phyloP scores from a whole-genome alignment of 2,888 invertebrate genomes.

The Eristalis pertinax region DNA sequence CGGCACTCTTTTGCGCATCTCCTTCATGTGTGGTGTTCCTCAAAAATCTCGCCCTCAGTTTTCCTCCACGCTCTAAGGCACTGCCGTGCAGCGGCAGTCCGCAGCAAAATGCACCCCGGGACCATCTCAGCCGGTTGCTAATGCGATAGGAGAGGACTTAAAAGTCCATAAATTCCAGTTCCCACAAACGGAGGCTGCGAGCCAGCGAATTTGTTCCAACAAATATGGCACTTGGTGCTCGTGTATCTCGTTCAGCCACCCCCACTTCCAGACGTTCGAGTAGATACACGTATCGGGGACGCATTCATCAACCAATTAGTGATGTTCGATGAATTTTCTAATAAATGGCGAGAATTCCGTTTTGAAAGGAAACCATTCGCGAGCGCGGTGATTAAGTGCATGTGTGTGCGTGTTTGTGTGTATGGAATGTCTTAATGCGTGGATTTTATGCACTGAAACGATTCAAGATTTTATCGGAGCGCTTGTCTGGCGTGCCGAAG shows the following conservation, averaged over 20 bases:
- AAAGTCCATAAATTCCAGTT: conserved; percentile 60
- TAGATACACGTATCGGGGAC: conserved; percentile 21
- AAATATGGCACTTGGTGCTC: conserved; percentile 4
- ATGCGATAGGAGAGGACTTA: conserved; percentile 36
- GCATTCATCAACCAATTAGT: conserved; percentile 62
- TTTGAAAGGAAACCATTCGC: conserved; percentile 10
- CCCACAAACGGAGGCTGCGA: conserved; percentile 10
- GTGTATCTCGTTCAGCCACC: background rate
- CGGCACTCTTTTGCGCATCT: background rate
- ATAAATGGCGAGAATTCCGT: conserved; percentile 31
- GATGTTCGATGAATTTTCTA: conserved; percentile 58
- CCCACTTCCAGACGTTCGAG: background rate
- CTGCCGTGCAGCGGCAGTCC: background rate
- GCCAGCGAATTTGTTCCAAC: conserved; percentile 24
- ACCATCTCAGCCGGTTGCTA: background rate
- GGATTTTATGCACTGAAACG: conserved; percentile 20
- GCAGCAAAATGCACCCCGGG: conserved; percentile 5
- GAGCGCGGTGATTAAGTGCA: conserved; percentile 13
- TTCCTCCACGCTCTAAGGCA: background rate
- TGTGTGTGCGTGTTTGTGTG: background rate
- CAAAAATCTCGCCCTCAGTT: background rate
- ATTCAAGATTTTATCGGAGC: conserved; percentile 3
- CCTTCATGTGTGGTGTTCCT: conserved; percentile 3
- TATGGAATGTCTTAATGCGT: conserved; percentile 9
- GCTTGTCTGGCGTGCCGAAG: background rate